These are phyloP conservation scores for Paragorgia papillata DNA, from an alignment of 92 coral and sea anemone species.

Conservation along the genomic window DNA sequence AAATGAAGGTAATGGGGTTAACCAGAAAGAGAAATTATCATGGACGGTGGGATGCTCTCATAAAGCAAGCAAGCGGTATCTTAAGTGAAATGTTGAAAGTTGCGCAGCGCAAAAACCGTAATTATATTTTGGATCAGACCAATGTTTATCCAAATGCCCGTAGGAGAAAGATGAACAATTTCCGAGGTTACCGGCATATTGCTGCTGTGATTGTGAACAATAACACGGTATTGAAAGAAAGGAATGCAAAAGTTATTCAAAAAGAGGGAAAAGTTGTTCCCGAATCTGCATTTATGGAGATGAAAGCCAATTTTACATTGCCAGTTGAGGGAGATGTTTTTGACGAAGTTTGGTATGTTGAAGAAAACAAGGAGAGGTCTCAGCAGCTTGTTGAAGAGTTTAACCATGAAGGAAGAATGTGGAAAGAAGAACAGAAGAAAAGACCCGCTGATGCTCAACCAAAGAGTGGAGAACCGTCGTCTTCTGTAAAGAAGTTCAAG, in stretches of 20 bases:
- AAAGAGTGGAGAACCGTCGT: neutral
- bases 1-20: slow-evolving; percentile 93
- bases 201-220: slow-evolving; percentile 86
- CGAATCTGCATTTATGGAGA: slow-evolving; percentile 84
- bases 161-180: slow-evolving; percentile 79
- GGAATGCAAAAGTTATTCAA: slow-evolving; percentile 67
- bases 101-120: slow-evolving; percentile 82
- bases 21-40: slow-evolving; percentile 84
- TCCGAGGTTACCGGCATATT: slow-evolving; percentile 68
- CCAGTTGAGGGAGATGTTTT: slow-evolving; percentile 84
- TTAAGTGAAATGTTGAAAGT: slow-evolving; percentile 80
- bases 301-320: slow-evolving; percentile 89
- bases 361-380: slow-evolving; percentile 69
- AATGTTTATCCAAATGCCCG: slow-evolving; percentile 96
- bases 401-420: slow-evolving; percentile 72
- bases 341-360: slow-evolving; percentile 92
- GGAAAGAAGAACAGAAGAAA: slow-evolving; percentile 51
- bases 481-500: slow-evolving; percentile 28
- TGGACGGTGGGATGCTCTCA: slow-evolving; percentile 98
- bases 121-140: slow-evolving; percentile 95
- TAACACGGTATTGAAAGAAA: slow-evolving; percentile 69
- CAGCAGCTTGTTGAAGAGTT: slow-evolving; percentile 69
- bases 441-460: slow-evolving; percentile 33
- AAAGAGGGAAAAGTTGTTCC: slow-evolving; percentile 94
- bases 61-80: slow-evolving; percentile 86